Evolutionary conservation across 1,140 invertebrate species (phyloP), one percentile per base, ranked within the genome.

Genomic region (Cardiocondyla obscurior): DNA sequence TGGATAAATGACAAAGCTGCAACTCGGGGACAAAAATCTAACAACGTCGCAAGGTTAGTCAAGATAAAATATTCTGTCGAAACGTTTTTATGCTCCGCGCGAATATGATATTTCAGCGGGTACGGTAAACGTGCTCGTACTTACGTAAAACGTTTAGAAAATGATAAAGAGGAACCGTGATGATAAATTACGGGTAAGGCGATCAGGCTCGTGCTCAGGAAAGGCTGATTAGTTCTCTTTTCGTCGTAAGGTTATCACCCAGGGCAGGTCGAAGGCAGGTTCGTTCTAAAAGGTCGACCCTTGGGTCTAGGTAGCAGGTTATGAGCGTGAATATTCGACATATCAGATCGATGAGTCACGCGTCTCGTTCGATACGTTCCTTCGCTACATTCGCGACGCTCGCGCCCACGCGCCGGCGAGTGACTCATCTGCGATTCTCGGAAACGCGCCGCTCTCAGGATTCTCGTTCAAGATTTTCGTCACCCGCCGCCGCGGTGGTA

Each of bases 291-390:
- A n/a, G 30, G 62, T 22, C 74, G n/a, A 69, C 33, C 46, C 74
- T 30, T 25, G 19, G 19, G 46, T 65, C 44, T 51, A 53, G 53
- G 81, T 57, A 51, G 70, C 87, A 86, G 87, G 87, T 88, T 88
- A 86, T 79, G 55, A 19, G 44, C 69, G 53, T 73, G 83, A 83
- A 88, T 89, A 86, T 86, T 85, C 64, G 10, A 86, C 87, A 89
- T 89, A 88, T 88, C 83, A 86, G 86, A 82, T 89, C 82, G 87
- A 57, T 89, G 88, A 89, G 87, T 89, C 88, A 89, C 58, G 65
- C 60, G 57, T 88, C 85, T 89, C 72, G 87, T 85, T 82, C 76
- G 88, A 89, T 89, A 84, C 82, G 88, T 89, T 89, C 88, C 88
- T n/a, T n/a, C 85, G 85, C 85, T 89, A 89, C 88, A 74, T 89